Conservation (phyloP, 2,888 invertebrate species). For the Polydrusus pterygomalis region DNA sequence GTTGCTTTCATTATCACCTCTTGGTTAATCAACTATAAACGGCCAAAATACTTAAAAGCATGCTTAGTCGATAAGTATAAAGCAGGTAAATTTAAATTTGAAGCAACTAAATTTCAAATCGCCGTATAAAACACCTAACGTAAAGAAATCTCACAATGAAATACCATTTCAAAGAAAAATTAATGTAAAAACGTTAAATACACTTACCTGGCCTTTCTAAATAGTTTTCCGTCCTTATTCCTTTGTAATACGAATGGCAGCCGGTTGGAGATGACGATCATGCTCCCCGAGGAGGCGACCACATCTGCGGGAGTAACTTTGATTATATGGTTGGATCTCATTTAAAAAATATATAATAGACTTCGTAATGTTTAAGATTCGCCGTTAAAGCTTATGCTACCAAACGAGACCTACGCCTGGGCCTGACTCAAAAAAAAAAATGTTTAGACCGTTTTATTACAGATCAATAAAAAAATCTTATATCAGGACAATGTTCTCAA, state of each 20-base stretch:
- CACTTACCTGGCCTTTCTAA: constrained; percentile 88
- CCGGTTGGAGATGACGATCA: constrained; percentile 94
- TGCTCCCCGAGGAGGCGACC: constrained; percentile 77
- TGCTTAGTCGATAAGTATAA: no score
- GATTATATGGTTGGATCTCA: constrained; percentile 39
- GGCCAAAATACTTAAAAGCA: no score
- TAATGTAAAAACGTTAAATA: neutral
- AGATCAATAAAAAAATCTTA: constrained; percentile 15
- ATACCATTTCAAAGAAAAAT: no score
- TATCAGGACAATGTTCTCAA: constrained; percentile 38
- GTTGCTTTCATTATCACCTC: no score
- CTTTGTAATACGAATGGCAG: constrained; percentile 90
- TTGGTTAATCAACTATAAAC: no score
- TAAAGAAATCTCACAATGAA: no score
- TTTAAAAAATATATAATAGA: constrained; percentile 10
- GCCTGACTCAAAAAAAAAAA: neutral
- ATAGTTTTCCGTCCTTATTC: constrained; percentile 82
- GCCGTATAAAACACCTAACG: no score
- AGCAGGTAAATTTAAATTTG: no score
- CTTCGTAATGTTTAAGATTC: neutral
- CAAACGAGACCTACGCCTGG: constrained; percentile 6
- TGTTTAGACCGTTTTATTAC: constrained; percentile 16
- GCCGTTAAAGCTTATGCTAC: constrained; percentile 3
- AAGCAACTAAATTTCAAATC: no score
- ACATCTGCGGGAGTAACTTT: constrained; percentile 66